Percentiles rank a stretch among this genome's conserved stretches.
Conservation (phyloP, 2,797 vertebrate genomes). For the Enteromius trimaculatus region DNA sequence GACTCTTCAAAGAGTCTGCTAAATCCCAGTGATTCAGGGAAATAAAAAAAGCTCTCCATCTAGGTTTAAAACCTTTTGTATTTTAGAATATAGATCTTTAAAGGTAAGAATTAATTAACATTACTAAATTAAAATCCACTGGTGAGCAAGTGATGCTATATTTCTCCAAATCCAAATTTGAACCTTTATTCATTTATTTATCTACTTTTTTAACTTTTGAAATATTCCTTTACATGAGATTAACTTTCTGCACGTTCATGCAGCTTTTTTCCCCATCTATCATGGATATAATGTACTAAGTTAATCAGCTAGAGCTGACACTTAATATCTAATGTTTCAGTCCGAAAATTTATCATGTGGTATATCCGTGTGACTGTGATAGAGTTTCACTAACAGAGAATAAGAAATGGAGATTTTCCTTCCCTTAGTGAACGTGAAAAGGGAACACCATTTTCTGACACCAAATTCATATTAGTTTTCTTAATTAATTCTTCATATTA, state of each 20-base stretch:
- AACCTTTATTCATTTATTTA: not conserved
- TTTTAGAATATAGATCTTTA: not conserved
- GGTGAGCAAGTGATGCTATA: not conserved
- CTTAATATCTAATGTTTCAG: not conserved
- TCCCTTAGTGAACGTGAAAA: conserved; percentile 3
- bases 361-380: not conserved
- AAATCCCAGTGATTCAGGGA: not conserved
- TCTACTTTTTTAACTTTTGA: not conserved
- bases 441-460: conserved; percentile 28
- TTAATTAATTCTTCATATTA: conserved; percentile 27
- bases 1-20: not conserved
- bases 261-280: conserved; percentile 4
- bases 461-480: conserved; percentile 32
- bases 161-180: not conserved
- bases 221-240: not conserved
- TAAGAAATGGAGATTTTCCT: conserved; percentile 3
- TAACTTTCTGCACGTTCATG: not conserved
- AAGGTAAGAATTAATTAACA: not conserved
- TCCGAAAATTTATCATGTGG: not conserved
- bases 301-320: not conserved
- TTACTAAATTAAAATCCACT: not conserved
- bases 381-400: not conserved
- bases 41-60: not conserved
- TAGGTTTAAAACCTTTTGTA: not conserved
- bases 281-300: not conserved